A percentile compares a stretch with the other conserved stretches of the same genome.
Conservation (phyloP, 2,797 vertebrate species). For the Ctenopoma multispine region DNA sequence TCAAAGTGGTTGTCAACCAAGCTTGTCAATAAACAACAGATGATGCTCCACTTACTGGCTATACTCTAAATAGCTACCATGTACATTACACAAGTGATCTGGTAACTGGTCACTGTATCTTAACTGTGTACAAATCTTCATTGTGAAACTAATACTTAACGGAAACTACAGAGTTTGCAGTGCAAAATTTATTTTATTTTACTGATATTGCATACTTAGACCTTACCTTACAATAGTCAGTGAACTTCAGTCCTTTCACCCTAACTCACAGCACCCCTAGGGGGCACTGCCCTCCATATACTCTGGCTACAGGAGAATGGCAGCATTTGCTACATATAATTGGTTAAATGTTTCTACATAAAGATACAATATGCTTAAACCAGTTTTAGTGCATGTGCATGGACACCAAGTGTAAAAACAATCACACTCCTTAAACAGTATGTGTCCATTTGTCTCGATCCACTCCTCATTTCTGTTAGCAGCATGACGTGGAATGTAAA, state of each 20-base stretch:
- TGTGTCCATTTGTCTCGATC: neutral
- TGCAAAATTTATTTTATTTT: no score
- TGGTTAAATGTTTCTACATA: neutral
- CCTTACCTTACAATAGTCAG: neutral
- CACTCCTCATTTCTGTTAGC: neutral
- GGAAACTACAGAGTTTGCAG: neutral
- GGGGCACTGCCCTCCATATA: slow-evolving; percentile 68
- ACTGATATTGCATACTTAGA: neutral
- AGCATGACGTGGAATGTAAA: neutral
- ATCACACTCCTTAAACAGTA: neutral
- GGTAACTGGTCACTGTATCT: no score
- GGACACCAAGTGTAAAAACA: neutral
- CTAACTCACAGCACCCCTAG: slow-evolving; percentile 75
- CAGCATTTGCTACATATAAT: neutral
- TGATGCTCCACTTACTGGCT: no score
- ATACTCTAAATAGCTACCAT: no score
- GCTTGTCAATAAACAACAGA: no score
- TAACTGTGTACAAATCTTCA: no score
- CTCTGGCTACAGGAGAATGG: slow-evolving; percentile 11
- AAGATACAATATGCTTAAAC: neutral
- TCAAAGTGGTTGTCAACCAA: no score
- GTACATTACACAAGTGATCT: no score
- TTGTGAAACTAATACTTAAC: no score
- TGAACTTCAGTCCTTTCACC: slow-evolving; percentile 47
- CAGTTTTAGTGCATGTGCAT: neutral